Evolutionary conservation across 2,113 vertebrate species (phyloP), one percentile per base, ranked within the genome.

Genomic region (Aptenodytes forsteri): DNA sequence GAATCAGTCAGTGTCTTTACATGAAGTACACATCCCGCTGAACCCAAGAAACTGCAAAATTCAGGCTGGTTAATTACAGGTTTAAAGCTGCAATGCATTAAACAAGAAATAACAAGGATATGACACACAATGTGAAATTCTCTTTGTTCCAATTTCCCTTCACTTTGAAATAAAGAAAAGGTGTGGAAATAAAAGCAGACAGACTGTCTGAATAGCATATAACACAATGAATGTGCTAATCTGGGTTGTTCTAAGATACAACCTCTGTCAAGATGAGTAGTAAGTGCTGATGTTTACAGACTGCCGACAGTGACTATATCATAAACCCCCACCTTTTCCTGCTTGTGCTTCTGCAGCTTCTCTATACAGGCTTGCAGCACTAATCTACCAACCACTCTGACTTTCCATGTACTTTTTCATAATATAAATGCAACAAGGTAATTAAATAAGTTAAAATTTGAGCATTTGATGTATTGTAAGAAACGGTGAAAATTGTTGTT

Each of bases 31-130:
- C 17, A 27, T 4, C 16, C 17, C 14, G 29, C 20, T 75, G 73
- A 92, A 89, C 6, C 40, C 36, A 72, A 47, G 49, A 86, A 67
- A 85, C 11, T 42, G 26, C 50, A 49, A 82, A 92, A 58, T 54
- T 87, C 70, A 70, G 12, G 40, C 12, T 36, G 8, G 2, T 71
- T 90, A 65, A 91, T 81, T 50, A 65, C 0, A 0, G 16, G 2
- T 83, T 89, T 78, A 85, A 92, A 94, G 29, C 26, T 87, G 40
- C 50, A 83, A 23, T 32, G n/a, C 50, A 9, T 91, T 49, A 71
- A 89, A 85, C 1, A 49, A 83, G 58, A 81, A 95, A 61, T 10
- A 40, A 20, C 13, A 56, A 55, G 25, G 19, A 62, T 0, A 0
- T 32, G 75, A 70, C 38, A 36, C 21, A 62, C 9, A 70, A 38